These are phyloP conservation scores for Peromyscus melanophrys DNA, from an alignment of 2,797 vertebrate species.

Conservation along the genomic window DNA sequence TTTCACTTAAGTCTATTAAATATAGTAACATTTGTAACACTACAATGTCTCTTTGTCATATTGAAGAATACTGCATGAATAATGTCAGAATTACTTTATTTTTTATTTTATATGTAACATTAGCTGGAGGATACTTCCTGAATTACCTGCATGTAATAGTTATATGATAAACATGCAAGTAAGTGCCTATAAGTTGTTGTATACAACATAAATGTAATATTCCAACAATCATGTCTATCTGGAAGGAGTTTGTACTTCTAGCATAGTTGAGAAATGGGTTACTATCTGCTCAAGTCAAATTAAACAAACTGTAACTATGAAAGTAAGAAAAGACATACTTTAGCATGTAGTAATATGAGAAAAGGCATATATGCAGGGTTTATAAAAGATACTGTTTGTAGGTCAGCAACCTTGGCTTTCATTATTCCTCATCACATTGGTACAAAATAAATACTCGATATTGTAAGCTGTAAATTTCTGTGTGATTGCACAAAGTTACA, in stretches of 20 bases:
- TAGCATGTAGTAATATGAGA: not conserved
- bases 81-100: not conserved
- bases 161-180: not conserved
- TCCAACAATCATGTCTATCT: not conserved
- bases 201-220: not conserved
- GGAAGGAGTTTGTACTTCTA: not conserved
- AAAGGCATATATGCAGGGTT: not conserved
- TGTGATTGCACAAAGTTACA: not conserved
- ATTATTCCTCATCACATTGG: not conserved
- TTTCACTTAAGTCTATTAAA: not conserved
- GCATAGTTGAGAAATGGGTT: too few species aligned
- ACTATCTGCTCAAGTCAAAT: too few species aligned
- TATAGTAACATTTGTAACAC: not conserved
- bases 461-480: not conserved
- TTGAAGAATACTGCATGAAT: not conserved
- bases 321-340: not conserved
- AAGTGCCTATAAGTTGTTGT: not conserved
- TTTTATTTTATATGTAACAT: not conserved
- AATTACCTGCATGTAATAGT: not conserved
- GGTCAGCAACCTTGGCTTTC: not conserved
- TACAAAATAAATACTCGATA: not conserved
- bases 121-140: not conserved
- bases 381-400: not conserved
- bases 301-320: not conserved
- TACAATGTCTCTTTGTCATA: not conserved